Base-by-base conservation (phyloP, 2,888 invertebrate genomes). In the Eulithis prunata region DNA sequence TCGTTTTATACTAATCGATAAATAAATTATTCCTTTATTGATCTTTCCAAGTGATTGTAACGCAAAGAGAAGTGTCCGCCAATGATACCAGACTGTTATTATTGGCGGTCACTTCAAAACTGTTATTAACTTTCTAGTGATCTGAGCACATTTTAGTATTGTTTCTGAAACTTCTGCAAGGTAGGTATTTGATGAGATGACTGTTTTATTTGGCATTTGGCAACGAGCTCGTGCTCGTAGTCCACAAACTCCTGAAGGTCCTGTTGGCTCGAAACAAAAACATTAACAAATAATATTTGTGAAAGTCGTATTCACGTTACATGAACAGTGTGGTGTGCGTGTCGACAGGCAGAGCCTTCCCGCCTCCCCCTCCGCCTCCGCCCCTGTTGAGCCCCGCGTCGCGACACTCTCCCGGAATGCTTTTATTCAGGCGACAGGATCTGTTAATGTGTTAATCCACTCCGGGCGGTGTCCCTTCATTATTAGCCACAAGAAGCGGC, bases 401-500 rank as follows among this genome's bases (percentile, higher is more conserved):
- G 68, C 77, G 82, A 86, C 89, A 87, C 78, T 76, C 78, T 75
- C 78, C 82, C 80, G 86, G 89, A 90, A 90, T 87, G 90, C 90
- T 91, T 90, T 91, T 88, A 91, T 84, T 76, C 84, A 75, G 86
- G 84, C 88, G 88, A 83, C 85, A 75, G 82, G 83, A 79, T 83
- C 87, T 81, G 84, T 86, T 91, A 90, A 91, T 90, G 91, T 91
- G 88, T 91, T 91, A 91, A 91, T 91, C 89, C 90, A 90, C 88
- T 91, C 82, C 80, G 84, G 83, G 85, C 86, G 85, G 78, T 86
- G 83, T 86, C 90, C 81, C 80, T 86, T 85, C 88, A 90, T 87
- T 89, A 87, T 88, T 89, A 84, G 86, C 86, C 84, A 88, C 85
- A 83, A 51, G 13, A 45, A 71, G 68, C 62, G 66, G 51, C 59